Percentiles rank a stretch among this genome's conserved stretches.
phyloP scores from a whole-genome alignment of 2,797 vertebrate species.

The Sebastes ruberrimus region DNA sequence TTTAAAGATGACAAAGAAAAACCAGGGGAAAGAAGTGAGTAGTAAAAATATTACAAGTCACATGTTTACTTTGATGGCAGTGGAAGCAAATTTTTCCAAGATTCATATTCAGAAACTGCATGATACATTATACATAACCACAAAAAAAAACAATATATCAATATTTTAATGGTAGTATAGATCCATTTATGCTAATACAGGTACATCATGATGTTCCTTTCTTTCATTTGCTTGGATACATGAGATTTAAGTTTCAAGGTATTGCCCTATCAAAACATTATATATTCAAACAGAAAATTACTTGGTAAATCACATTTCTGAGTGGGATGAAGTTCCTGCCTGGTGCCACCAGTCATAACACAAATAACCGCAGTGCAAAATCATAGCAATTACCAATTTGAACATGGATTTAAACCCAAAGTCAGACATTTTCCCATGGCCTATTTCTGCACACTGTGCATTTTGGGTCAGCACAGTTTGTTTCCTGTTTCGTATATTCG shows the following conservation, averaged over 20 bases:
- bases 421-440: background rate
- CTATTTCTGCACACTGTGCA: conserved; percentile 28
- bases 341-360: background rate
- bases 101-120: background rate
- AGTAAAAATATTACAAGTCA: background rate
- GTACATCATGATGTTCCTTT: background rate
- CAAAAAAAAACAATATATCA: background rate
- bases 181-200: background rate
- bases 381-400: conserved; percentile 16
- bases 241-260: background rate
- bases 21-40: background rate
- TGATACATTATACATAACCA: background rate
- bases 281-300: background rate
- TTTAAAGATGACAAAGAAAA: conserved; percentile 19
- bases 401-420: conserved; percentile 9
- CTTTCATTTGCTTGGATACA: background rate
- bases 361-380: conserved; percentile 13
- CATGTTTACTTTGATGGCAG: background rate
- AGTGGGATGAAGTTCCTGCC: background rate
- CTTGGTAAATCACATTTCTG: background rate
- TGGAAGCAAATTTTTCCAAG: background rate
- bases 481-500: conserved; percentile 37
- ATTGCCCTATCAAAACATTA: background rate
- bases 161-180: background rate
- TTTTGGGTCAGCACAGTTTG: conserved; percentile 16